Evolutionary conservation across 2,113 vertebrate species (phyloP).

Genomic region (Anseranas semipalmata): DNA sequence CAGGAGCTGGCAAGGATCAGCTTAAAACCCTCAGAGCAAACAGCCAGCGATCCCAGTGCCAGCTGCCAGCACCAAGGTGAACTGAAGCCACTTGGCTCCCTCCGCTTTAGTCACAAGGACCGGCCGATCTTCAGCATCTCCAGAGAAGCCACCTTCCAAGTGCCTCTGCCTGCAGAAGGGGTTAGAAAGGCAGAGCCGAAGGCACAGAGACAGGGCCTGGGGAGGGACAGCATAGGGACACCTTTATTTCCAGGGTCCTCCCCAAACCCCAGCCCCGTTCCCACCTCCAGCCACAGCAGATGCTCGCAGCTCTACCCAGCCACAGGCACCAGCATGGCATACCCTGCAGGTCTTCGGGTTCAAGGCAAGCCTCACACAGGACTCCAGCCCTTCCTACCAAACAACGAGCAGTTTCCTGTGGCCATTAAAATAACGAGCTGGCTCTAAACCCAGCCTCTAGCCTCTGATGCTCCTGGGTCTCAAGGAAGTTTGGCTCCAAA

Average conservation of each 20-base stretch:
- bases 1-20: background rate
- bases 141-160: background rate
- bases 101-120: background rate
- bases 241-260: background rate
- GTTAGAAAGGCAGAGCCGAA: background rate
- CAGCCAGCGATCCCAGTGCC: fast-evolving
- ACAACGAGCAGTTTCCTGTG: background rate
- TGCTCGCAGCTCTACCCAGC: background rate
- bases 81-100: background rate
- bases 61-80: fast-evolving
- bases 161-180: background rate
- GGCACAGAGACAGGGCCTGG: background rate
- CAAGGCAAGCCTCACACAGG: background rate
- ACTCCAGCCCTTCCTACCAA: background rate
- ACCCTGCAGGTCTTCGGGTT: background rate
- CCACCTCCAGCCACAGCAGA: no score
- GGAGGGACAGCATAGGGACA: background rate
- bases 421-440: background rate
- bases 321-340: background rate
- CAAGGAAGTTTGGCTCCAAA: background rate
- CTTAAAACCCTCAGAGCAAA: background rate
- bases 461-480: background rate
- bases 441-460: background rate
- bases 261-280: background rate
- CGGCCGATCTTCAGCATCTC: background rate